These are phyloP conservation scores for Dioctria rufipes DNA, from an alignment of 2,888 invertebrate species.

Conservation along the genomic window DNA sequence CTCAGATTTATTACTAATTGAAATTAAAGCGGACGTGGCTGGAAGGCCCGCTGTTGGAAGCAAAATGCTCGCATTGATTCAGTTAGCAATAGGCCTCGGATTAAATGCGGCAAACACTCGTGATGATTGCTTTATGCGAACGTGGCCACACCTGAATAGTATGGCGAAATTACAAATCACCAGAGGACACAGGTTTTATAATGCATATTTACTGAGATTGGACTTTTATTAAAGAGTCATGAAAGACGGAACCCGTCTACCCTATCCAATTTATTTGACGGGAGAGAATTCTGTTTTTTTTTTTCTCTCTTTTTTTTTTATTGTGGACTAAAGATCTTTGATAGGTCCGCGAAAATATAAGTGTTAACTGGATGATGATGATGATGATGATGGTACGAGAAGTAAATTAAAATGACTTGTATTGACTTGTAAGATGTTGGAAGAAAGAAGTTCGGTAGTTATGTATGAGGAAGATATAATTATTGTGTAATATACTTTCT, in stretches of 20 bases:
- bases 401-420: no score
- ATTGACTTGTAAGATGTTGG: no score
- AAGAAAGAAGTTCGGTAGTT: no score
- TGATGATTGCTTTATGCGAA: slow-evolving; percentile 44
- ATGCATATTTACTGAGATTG: slow-evolving; percentile 30
- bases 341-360: no score
- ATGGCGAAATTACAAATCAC: slow-evolving; percentile 29
- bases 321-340: no score
- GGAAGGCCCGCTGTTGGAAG: slow-evolving; percentile 23
- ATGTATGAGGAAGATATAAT: no score
- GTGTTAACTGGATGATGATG: no score
- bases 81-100: slow-evolving; percentile 26
- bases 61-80: not conserved
- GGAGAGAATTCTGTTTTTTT: slow-evolving; percentile 7
- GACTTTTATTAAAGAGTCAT: slow-evolving; percentile 48
- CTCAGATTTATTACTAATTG: slow-evolving; percentile 60
- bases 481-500: no score
- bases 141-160: slow-evolving; percentile 47
- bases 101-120: slow-evolving; percentile 13
- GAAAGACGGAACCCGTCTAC: slow-evolving; percentile 30
- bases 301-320: no score
- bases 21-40: slow-evolving; percentile 55
- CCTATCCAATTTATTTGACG: slow-evolving; percentile 28
- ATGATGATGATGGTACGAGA: no score
- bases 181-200: not conserved